phyloP scores from a whole-genome alignment of 30 jellyfish, hydroid and myxozoan genomes.

The Aurelia sp. region DNA sequence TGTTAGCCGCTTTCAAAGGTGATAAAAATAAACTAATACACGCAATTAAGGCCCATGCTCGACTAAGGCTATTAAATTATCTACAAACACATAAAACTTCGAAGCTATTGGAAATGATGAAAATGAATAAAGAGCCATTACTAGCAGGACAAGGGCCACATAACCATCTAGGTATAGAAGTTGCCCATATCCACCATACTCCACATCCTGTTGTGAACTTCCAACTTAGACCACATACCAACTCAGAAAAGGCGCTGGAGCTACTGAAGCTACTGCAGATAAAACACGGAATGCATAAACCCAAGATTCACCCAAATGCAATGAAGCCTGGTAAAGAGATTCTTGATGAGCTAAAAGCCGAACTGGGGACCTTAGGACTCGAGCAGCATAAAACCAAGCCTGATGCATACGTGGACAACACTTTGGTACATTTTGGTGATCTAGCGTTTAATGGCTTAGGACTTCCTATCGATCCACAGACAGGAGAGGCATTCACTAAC shows the following conservation, averaged over 20 bases:
- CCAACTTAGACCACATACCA: constrained; percentile 11
- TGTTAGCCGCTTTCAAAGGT: constrained; percentile 55
- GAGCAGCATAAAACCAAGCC: constrained; percentile 45
- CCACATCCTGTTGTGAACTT: constrained; percentile 6
- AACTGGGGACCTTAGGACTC: constrained; percentile 37
- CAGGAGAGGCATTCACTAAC: constrained; percentile 18
- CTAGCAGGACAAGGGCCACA: constrained; percentile 28
- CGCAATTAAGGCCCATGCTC: constrained; percentile 61
- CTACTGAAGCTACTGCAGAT: constrained; percentile 18
- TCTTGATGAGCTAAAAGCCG: constrained; percentile 62
- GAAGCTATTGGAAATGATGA: constrained; percentile 43
- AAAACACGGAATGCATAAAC: constrained; percentile 25
- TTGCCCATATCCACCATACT: background rate
- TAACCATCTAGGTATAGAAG: background rate
- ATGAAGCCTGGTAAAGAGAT: constrained; percentile 59
- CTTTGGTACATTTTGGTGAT: constrained; percentile 63
- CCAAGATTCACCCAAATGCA: constrained; percentile 17
- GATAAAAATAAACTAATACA: constrained; percentile 22
- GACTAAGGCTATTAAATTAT: constrained; percentile 28
- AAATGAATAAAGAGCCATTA: constrained; percentile 53
- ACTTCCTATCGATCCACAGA: constrained; percentile 32
- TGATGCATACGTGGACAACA: constrained; percentile 33
- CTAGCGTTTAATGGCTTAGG: constrained; percentile 41
- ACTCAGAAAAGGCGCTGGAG: constrained; percentile 39
- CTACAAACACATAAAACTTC: constrained; percentile 22